Evolutionary conservation across 2,113 vertebrate genomes (phyloP).

Genomic region (Bubo bubo): DNA sequence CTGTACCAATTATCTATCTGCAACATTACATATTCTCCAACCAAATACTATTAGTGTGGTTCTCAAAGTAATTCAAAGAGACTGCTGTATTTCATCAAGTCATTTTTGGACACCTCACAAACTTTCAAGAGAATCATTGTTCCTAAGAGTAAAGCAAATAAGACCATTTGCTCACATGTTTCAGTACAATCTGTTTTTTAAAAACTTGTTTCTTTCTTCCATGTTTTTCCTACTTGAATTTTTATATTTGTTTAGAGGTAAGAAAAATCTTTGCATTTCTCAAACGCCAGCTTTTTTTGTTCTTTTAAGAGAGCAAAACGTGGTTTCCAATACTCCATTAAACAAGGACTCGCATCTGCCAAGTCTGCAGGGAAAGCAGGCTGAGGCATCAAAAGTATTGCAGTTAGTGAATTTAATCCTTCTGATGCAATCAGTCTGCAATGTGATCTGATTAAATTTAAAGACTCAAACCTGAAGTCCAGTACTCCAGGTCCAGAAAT

Average conservation of each 20-base stretch:
- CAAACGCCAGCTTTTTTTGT: neutral
- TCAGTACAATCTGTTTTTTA: neutral
- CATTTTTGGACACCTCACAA: neutral
- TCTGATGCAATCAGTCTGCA: conserved; percentile 23
- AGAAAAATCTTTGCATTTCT: neutral
- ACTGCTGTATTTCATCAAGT: conserved; percentile 9
- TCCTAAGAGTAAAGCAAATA: neutral
- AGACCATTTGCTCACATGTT: neutral
- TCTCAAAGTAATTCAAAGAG: conserved; percentile 11
- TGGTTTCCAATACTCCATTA: neutral
- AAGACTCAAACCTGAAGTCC: conserved; percentile 35
- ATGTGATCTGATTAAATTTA: conserved; percentile 2
- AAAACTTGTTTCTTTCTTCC: neutral
- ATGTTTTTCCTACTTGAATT: neutral
- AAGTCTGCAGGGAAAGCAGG: neutral
- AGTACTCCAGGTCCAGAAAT: neutral
- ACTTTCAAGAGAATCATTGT: neutral
- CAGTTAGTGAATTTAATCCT: conserved; percentile 22
- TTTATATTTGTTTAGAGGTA: neutral
- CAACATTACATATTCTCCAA: neutral
- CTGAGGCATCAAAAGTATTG: neutral
- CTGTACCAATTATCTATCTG: conserved; percentile 9
- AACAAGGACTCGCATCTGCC: neutral
- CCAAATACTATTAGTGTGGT: conserved; percentile 5
- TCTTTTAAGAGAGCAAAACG: neutral